Evolutionary conservation across 2,888 invertebrate genomes (phyloP).

Genomic region (Platycnemis pennipes): DNA sequence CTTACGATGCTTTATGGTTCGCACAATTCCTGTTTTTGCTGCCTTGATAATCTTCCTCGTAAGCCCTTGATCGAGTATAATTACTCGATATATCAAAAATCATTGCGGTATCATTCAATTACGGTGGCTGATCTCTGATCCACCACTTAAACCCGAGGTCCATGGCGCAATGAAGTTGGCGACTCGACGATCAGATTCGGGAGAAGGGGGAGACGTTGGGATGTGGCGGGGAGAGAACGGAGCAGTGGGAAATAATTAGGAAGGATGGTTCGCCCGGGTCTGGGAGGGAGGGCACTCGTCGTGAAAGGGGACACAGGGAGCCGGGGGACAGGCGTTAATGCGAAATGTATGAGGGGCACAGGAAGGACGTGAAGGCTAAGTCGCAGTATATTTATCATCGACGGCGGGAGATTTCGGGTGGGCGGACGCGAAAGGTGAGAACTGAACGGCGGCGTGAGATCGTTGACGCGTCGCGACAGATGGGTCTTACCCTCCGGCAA

Average conservation of each 20-base stretch:
- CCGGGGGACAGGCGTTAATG: conserved; percentile 1
- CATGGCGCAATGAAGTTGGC: no score
- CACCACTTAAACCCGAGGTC: no score
- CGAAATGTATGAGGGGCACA: neutral
- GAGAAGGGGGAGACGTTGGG: no score
- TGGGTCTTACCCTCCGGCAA: conserved; percentile 1
- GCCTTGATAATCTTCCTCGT: no score
- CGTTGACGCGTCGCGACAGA: neutral
- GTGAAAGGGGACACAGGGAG: neutral
- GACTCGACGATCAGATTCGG: no score
- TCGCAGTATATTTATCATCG: neutral
- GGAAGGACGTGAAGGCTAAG: neutral
- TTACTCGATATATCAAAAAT: no score
- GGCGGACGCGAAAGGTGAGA: neutral
- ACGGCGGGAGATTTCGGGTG: neutral
- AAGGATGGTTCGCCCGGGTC: neutral
- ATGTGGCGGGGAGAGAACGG: no score
- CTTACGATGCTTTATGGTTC: no score
- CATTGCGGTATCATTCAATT: no score
- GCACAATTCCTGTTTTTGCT: no score
- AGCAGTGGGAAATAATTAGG: neutral
- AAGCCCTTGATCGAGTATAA: no score
- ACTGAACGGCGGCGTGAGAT: neutral
- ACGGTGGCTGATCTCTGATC: no score
- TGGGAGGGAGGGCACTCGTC: neutral